A percentile compares a stretch with the other conserved stretches of the same genome.
Evolutionary conservation across 2,113 vertebrate species (phyloP).

Genomic region (Sardina pilchardus): DNA sequence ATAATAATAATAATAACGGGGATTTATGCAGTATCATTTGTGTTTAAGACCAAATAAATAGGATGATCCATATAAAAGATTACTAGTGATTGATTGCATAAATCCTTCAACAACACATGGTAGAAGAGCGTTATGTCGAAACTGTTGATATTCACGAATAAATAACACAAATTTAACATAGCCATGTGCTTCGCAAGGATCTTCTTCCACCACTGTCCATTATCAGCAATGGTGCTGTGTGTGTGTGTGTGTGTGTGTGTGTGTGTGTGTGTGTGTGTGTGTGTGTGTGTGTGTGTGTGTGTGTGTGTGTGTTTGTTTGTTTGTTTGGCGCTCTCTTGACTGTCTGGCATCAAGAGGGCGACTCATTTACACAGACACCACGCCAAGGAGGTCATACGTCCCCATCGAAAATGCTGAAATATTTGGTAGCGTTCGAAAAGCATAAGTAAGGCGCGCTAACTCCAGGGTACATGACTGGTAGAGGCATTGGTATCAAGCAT

Average conservation of each 20-base stretch:
- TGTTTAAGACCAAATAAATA: constrained; percentile 26
- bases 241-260: constrained; percentile 2
- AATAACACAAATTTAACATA: constrained; percentile 51
- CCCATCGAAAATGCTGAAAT: constrained; percentile 75
- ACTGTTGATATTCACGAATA: constrained; percentile 45
- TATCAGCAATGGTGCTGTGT: not conserved
- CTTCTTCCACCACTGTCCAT: constrained; percentile 34
- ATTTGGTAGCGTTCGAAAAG: constrained; percentile 76
- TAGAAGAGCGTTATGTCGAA: constrained; percentile 40
- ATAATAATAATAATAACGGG: constrained; percentile 55
- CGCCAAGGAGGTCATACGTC: constrained; percentile 77
- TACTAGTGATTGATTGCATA: constrained; percentile 14
- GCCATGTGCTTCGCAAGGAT: constrained; percentile 36
- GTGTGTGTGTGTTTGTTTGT: not conserved
- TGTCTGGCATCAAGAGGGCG: constrained; percentile 77
- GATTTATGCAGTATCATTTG: constrained; percentile 22
- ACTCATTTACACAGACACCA: constrained; percentile 2
- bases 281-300: not conserved
- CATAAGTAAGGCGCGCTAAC: constrained; percentile 76
- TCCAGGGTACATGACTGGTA: constrained; percentile 76
- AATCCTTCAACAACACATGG: not conserved
- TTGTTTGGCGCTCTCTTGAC: constrained; percentile 73
- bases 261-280: not conserved
- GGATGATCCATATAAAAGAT: constrained; percentile 19
- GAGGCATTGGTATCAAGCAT: constrained; percentile 75